Base-by-base conservation (phyloP, 2,797 vertebrate genomes). In the Pelobates cultripes region DNA sequence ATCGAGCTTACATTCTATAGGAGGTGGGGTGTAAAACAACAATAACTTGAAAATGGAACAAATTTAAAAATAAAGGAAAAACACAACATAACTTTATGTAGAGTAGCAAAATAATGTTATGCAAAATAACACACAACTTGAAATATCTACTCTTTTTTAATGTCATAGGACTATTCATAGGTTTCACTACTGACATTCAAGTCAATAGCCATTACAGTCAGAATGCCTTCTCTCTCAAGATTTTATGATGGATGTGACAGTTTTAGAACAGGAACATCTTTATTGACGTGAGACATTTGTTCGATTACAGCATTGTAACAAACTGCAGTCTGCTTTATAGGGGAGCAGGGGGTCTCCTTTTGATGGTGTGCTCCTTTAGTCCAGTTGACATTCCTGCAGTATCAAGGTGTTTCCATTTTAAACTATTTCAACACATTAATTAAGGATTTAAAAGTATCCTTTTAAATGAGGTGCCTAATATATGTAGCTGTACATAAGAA, bases 111-210 rank as follows among this genome's bases (percentile, higher is more conserved):
- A 47, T n/a, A 47, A 4, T 4, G 45, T 47, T 47, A 47, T 47
- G 9, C 9, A 47, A 47, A 47, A 51, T 6, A 51, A 51, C 5
- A 51, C 5, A 10, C 47, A 51, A 10, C 47, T 61, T 28, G 28
- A 28, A 28, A 28, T 28, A 28, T 28, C 57, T 61, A 15, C 57
- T 28, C 28, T 15, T 66, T 15, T 66, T 15, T 0, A 12, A 51
- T 8, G 40, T 68, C 66, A 42, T 43, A 41, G 66, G 66, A 14
- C 41, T 15, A 40, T 17, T 64, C 61, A n/a, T 64, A 64, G 17
- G 61, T 28, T 64, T 40, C 17, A 40, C 14, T 12, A n/a, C 61
- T 64, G n/a, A 17, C 42, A 70, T 70, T 70, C 68, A 70, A 70
- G 66, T 42, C 66, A 1, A 10, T 68, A 43, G 66, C 66, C 40